Percentiles rank a stretch among this genome's conserved stretches.
Conservation (phyloP, 1,140 invertebrate species). For the Brachionus paranguensis region DNA sequence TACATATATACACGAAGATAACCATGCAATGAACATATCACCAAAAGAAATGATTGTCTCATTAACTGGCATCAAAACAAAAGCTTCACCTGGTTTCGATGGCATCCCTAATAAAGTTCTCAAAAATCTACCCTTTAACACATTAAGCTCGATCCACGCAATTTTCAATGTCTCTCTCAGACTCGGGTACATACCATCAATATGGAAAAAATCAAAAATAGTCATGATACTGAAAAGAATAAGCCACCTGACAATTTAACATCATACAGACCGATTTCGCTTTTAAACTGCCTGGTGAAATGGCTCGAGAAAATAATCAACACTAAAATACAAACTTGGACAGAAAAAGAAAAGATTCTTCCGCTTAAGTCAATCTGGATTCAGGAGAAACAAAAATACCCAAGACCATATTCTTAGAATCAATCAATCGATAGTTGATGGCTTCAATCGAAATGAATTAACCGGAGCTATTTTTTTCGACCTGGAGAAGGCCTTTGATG, state of each 20-base stretch:
- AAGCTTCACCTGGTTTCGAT: not conserved
- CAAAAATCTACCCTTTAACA: not conserved
- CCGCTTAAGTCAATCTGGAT: slow-evolving; percentile 42
- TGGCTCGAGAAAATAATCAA: slow-evolving; percentile 40
- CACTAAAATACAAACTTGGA: not conserved
- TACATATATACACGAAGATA: not conserved
- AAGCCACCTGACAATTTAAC: slow-evolving; percentile 10
- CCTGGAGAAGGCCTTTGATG: slow-evolving; percentile 54
- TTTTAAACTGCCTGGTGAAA: slow-evolving; percentile 23
- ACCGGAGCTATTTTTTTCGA: slow-evolving; percentile 49
- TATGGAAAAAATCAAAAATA: slow-evolving; percentile 38
- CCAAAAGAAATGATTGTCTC: not conserved
- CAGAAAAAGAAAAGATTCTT: slow-evolving; percentile 20
- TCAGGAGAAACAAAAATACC: slow-evolving; percentile 47
- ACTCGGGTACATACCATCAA: not conserved
- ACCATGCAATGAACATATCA: not conserved
- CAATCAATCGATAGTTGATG: slow-evolving; percentile 45
- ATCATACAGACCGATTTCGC: slow-evolving; percentile 41
- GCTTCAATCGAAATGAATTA: slow-evolving; percentile 47
- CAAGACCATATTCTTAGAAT: slow-evolving; percentile 49
- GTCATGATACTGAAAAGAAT: slow-evolving; percentile 41
- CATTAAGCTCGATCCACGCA: not conserved
- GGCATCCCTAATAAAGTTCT: not conserved
- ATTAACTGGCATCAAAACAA: not conserved
- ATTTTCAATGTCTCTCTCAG: not conserved